Base-by-base conservation (phyloP, 2,113 vertebrate genomes). In the Actinemys pallida region DNA sequence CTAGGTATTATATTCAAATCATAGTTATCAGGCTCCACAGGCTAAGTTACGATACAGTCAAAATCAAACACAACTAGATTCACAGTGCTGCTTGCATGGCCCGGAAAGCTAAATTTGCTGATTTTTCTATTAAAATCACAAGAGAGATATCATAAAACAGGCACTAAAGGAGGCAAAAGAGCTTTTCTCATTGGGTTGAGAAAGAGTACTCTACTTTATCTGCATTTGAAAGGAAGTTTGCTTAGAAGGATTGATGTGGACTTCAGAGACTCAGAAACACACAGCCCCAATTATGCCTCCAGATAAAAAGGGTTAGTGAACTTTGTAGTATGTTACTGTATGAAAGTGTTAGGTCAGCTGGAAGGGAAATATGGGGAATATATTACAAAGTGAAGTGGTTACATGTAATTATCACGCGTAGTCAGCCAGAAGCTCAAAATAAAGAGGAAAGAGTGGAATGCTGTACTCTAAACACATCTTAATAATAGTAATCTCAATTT, bases 221-320 rank as follows among this genome's bases (percentile, higher is more conserved):
- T 97, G 94, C 93, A 94, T 97, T 97, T 97, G 96, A 95, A 97
- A 98, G 83, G 88, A 91, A 90, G 88, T 97, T 97, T 95, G 94
- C 56, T 92, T 94, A 94, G 94, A 97, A 96, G 90, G 85, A 92
- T 52, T 87, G 84, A 94, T 93, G 91, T 86, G 72, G 81, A 82
- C 88, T 94, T 95, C 87, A 95, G 96, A 92, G 90, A 65, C 93
- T 95, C 83, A 84, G 72, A 53, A 95, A 92, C 91, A 94, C 72
- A 93, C 90, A 94, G 85, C 49, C 88, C 49, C 88, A 96, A 1
- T 97, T 95, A 97, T 83, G 31, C 79, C 85, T 90, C 39, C 17
- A 75, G 80, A 97, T 95, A 93, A 95, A 97, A 97, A 91, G 69
- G 69, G 83, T 96, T 87, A 89, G 90, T 93, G 96, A 96, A 95